Evolutionary conservation across 2,113 vertebrate genomes (phyloP).

Genomic region (Engraulis encrasicolus): DNA sequence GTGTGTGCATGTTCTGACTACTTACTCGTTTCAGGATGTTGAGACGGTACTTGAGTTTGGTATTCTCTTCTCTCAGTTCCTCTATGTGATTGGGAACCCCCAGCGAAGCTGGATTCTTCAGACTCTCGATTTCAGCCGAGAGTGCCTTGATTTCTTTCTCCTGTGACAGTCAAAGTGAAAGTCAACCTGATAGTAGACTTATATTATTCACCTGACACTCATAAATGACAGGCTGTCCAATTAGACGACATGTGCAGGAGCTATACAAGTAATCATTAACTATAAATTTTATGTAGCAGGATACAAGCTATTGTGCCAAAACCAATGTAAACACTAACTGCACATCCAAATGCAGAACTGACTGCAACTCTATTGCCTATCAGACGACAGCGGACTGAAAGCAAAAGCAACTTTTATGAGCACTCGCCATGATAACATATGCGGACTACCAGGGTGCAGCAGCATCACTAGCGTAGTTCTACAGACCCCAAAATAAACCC

Average conservation of each 20-base stretch:
- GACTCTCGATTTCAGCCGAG: constrained; percentile 82
- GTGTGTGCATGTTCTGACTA: neutral
- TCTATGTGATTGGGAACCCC: constrained; percentile 74
- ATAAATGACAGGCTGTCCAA: no score
- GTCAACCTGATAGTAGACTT: constrained; percentile 19
- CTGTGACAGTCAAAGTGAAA: constrained; percentile 72
- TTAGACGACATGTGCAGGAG: neutral
- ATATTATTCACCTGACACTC: neutral
- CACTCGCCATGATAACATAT: no score
- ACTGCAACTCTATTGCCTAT: no score
- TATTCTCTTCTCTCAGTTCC: constrained; percentile 85
- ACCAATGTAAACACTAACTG: no score
- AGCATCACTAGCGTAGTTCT: no score
- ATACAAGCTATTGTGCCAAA: no score
- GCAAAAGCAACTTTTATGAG: no score
- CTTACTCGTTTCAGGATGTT: constrained; percentile 88
- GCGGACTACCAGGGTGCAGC: no score
- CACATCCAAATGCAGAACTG: no score
- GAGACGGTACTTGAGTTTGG: constrained; percentile 87
- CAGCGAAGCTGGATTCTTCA: constrained; percentile 78
- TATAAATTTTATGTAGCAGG: no score
- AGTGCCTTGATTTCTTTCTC: constrained; percentile 86
- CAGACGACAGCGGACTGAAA: no score
- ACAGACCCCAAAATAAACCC: no score
- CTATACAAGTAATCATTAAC: neutral